Evolutionary conservation across 2,797 vertebrate species (phyloP), one percentile per base, ranked within the genome.

Genomic region (Myotis findleyi): DNA sequence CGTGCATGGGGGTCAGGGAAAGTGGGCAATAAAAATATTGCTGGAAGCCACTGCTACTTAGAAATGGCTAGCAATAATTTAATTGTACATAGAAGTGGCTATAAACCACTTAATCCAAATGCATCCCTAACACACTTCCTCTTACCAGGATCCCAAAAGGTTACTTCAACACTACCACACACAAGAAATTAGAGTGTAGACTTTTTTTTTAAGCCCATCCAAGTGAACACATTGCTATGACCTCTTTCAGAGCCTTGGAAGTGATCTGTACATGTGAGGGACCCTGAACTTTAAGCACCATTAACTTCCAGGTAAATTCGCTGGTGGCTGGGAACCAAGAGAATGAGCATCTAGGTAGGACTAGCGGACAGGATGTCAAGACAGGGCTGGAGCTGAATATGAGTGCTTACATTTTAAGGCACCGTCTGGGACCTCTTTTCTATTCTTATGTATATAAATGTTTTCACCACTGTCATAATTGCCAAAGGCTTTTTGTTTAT

Each of bases 401-500:
- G n/a, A 91, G 38, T 41, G 71, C 57, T 66, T 36, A 49, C 12
- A 0, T 10, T 3, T 53, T 30, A 41, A 55, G 11, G 17, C 47
- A 33, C n/a, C n/a, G 36, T 66, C 81, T 55, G 75, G 53, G 89
- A 51, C 7, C 11, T 47, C 68, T 81, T 87, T 93, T 23, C 66
- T 30, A 12, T 69, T 66, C 16, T 85, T 66, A 38, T 36, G 21
- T 27, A 66, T 55, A 30, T 85, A 71, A 71, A 53, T 82, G 64
- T 88, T 95, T 93, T 84, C 75, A 57, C 82, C 79, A n/a, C 75
- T 80, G 25, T 71, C n/a, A 84, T 76, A 91, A 86, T 38, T 73
- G 83, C 87, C 96, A 92, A 88, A 51, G 75, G 64, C 13, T 83
- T 96, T 95, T 85, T 93, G 68, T 85, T 81, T 84, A 89, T 71